phyloP scores from a whole-genome alignment of 2,888 invertebrate species.

The Drosophila mettleri region DNA sequence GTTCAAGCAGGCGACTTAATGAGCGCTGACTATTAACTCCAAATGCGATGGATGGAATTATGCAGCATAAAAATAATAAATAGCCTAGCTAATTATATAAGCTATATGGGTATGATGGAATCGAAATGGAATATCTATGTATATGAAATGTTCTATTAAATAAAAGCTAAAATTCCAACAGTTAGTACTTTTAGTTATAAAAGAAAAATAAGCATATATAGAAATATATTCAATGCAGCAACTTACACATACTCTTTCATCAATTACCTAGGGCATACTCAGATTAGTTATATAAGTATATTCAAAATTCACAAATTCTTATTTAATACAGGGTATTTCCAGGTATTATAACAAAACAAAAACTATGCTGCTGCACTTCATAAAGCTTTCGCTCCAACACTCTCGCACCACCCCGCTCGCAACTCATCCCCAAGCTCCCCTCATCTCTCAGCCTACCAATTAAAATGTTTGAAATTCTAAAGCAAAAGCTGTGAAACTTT shows the following conservation, averaged over 20 bases:
- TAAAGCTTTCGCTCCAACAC: conserved; percentile 1
- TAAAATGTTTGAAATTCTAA: conserved; percentile 51
- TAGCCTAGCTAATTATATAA: conserved; percentile 21
- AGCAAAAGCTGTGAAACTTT: conserved; percentile 69
- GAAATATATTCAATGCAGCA: too few relatives aligned
- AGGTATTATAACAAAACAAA: neutral
- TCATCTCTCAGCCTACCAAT: conserved; percentile 27
- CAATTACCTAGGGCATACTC: too few relatives aligned
- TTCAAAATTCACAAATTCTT: too few relatives aligned
- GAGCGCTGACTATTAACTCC: conserved; percentile 55
- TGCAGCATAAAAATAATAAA: conserved; percentile 46
- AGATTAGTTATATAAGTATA: too few relatives aligned
- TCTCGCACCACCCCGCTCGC: neutral
- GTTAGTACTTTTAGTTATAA: too few relatives aligned
- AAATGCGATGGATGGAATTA: conserved; percentile 49
- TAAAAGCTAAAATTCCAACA: too few relatives aligned
- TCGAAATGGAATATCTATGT: neutral
- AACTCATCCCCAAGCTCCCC: neutral
- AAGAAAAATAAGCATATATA: too few relatives aligned
- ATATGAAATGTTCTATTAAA: neutral
- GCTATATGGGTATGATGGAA: neutral
- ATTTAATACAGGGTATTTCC: conserved; percentile 31
- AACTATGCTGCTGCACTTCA: neutral
- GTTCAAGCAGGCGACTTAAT: conserved; percentile 71
- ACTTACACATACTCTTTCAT: too few relatives aligned